These are phyloP conservation scores for Centropus unirufus DNA, from an alignment of 2,113 vertebrate genomes.

Conservation along the genomic window DNA sequence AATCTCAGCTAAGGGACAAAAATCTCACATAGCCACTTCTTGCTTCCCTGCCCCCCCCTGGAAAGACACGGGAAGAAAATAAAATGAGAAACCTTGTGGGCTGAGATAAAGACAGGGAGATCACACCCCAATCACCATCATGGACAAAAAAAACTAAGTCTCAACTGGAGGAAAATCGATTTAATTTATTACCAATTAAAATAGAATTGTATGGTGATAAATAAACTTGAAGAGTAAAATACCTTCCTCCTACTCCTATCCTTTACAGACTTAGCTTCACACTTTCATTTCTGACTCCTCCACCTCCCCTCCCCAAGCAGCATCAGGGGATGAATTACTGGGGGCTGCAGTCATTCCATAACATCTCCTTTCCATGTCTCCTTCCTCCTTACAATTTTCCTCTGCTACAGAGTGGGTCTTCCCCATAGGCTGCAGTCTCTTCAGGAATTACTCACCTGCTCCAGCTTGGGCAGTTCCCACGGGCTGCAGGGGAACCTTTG, in stretches of 20 bases:
- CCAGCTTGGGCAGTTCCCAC: too few relatives aligned
- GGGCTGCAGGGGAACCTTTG: too few relatives aligned
- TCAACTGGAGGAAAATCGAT: neutral
- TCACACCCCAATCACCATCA: rapidly evolving
- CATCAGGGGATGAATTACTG: rapidly evolving
- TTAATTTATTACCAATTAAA: neutral
- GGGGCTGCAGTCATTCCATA: rapidly evolving
- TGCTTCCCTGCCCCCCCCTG: neutral
- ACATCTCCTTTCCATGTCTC: neutral
- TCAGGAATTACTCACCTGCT: too few relatives aligned
- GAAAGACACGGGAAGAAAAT: neutral
- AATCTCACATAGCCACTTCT: rapidly evolving
- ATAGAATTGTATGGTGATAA: neutral
- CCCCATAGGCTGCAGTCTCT: too few relatives aligned
- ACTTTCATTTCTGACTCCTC: rapidly evolving
- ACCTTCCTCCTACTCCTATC: neutral
- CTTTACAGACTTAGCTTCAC: neutral
- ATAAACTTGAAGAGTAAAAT: neutral
- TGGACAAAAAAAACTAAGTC: neutral
- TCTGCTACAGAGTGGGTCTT: neutral
- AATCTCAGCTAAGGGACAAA: neutral
- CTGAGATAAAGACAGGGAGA: neutral
- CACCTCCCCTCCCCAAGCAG: rapidly evolving
- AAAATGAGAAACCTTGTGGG: neutral
- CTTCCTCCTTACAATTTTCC: rapidly evolving